These are phyloP conservation scores for Dufourea novaeangliae DNA, from an alignment of 1,140 invertebrate species.

Conservation along the genomic window DNA sequence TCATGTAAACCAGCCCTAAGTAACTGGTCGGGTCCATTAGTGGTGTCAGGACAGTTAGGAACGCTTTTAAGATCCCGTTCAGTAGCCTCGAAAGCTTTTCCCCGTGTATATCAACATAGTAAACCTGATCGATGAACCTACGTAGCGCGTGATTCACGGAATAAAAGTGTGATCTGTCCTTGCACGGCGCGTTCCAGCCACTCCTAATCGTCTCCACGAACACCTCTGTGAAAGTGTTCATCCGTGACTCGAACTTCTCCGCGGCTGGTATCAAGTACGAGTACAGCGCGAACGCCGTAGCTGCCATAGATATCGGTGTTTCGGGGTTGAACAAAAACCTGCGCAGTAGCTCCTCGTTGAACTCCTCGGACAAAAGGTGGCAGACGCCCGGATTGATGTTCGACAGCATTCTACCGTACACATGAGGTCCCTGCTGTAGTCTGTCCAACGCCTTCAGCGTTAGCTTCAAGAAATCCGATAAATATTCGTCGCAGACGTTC, in stretches of 20 bases:
- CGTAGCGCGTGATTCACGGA: slow-evolving; percentile 31
- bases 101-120: fast-evolving
- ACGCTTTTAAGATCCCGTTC: slow-evolving; percentile 36
- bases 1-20: slow-evolving; percentile 39
- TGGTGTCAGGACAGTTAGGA: slow-evolving; percentile 29
- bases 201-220: slow-evolving; percentile 14
- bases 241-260: slow-evolving; percentile 6
- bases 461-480: slow-evolving; percentile 50
- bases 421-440: neutral
- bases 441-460: slow-evolving; percentile 33
- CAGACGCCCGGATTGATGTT: slow-evolving; percentile 14
- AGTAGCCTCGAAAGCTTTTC: neutral
- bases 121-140: slow-evolving; percentile 29
- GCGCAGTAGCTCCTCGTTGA: slow-evolving; percentile 31
- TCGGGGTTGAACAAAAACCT: slow-evolving; percentile 47
- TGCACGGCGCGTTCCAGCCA: slow-evolving; percentile 37
- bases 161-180: neutral
- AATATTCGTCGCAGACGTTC: slow-evolving; percentile 56
- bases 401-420: slow-evolving; percentile 7
- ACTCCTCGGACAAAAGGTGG: slow-evolving; percentile 47
- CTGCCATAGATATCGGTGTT: neutral
- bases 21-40: slow-evolving; percentile 47
- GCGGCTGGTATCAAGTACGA: slow-evolving; percentile 11
- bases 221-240: slow-evolving; percentile 19
- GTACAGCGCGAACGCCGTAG: neutral